Conservation (phyloP, 2,888 invertebrate species). For the Adelognathus sp. region DNA sequence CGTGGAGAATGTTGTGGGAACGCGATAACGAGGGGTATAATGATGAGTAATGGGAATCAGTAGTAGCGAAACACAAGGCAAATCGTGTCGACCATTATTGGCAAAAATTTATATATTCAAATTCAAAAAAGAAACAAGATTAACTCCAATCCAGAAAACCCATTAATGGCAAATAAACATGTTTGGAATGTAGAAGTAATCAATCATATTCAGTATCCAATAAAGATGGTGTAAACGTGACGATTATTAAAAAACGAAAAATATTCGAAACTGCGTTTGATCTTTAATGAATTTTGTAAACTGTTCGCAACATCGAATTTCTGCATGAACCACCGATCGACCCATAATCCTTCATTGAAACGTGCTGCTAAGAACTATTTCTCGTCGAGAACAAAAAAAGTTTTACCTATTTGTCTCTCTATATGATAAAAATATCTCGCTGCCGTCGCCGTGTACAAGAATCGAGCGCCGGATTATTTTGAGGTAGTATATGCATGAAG, state of each 20-base stretch:
- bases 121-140: conserved; percentile 58
- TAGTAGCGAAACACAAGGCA: conserved; percentile 71
- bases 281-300: conserved; percentile 74
- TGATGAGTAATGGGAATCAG: conserved; percentile 70
- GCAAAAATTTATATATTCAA: conserved; percentile 59
- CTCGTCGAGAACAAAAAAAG: no score
- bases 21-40: conserved; percentile 40
- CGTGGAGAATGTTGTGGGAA: conserved; percentile 36
- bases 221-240: conserved; percentile 73
- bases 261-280: conserved; percentile 74
- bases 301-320: neutral
- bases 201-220: conserved; percentile 77
- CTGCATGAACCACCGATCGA: no score
- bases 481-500: no score
- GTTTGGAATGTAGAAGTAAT: conserved; percentile 75
- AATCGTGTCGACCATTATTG: conserved; percentile 61
- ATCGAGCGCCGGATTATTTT: no score
- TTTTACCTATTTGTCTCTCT: no score
- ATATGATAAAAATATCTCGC: no score
- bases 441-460: no score
- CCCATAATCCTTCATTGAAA: no score
- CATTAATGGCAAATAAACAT: conserved; percentile 68
- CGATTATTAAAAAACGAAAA: conserved; percentile 77
- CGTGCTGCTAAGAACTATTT: no score
- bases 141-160: conserved; percentile 52